Percentiles rank a stretch among this genome's conserved stretches.
Evolutionary conservation across 2,797 vertebrate genomes (phyloP).

Genomic region (Distichodus sexfasciatus): DNA sequence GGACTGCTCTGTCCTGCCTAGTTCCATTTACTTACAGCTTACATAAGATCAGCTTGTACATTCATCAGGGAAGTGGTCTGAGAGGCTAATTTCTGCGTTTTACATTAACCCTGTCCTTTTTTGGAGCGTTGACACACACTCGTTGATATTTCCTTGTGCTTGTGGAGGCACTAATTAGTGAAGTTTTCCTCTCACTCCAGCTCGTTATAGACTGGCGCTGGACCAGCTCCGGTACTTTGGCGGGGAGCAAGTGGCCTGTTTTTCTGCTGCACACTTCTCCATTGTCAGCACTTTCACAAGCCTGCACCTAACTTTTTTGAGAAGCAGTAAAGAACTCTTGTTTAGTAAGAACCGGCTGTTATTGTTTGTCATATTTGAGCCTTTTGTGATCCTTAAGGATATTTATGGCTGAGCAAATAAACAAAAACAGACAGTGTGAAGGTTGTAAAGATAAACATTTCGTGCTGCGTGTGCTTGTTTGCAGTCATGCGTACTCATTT

Average conservation of each 20-base stretch:
- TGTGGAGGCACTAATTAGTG: neutral
- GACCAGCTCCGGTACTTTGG: conserved; percentile 60
- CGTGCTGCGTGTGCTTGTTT: too few relatives aligned
- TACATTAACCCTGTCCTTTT: neutral
- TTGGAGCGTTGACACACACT: neutral
- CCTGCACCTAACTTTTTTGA: conserved; percentile 11
- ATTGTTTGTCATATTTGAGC: neutral
- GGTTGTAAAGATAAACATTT: too few relatives aligned
- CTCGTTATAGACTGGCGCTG: conserved; percentile 58
- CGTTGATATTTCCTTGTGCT: neutral
- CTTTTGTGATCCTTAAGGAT: neutral
- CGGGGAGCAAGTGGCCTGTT: conserved; percentile 60
- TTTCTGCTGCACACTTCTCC: conserved; percentile 53
- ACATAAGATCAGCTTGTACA: neutral
- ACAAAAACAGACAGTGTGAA: too few relatives aligned
- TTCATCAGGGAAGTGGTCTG: neutral
- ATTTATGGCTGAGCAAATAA: too few relatives aligned
- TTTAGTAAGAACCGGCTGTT: neutral
- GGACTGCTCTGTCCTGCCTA: too few relatives aligned
- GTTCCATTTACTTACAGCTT: too few relatives aligned
- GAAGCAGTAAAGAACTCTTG: neutral
- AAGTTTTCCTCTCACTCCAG: neutral
- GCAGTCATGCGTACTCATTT: too few relatives aligned
- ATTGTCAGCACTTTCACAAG: conserved; percentile 64
- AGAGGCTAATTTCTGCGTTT: neutral